Evolutionary conservation across 2,797 vertebrate species (phyloP).

Genomic region (Galaxias olidus): DNA sequence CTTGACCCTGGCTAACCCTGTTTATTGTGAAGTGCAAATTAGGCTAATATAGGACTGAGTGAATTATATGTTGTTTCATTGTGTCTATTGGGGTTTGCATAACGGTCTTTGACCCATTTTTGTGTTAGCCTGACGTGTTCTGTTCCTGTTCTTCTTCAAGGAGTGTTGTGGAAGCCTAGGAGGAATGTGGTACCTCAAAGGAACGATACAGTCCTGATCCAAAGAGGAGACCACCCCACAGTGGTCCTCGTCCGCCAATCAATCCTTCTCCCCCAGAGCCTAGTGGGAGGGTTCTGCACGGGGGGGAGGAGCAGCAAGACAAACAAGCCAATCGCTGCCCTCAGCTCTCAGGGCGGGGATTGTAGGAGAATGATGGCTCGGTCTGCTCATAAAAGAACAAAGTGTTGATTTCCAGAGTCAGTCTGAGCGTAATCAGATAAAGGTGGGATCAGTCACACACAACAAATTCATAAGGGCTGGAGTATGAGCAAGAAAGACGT

Average conservation of each 20-base stretch:
- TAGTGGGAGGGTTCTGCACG: conserved; percentile 47
- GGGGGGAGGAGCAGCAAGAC: conserved; percentile 36
- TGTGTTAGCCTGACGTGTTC: background rate
- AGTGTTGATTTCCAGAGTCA: conserved; percentile 39
- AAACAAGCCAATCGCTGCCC: conserved; percentile 56
- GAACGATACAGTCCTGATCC: conserved; percentile 92
- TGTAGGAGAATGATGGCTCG: conserved; percentile 35
- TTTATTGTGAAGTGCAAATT: too few species aligned
- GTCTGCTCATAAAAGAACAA: conserved; percentile 39
- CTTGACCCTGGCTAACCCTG: too few species aligned
- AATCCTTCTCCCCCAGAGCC: conserved; percentile 47
- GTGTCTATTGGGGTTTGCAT: too few species aligned
- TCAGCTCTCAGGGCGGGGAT: conserved; percentile 29
- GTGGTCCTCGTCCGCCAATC: conserved; percentile 38
- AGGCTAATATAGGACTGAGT: too few species aligned
- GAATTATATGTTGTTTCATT: too few species aligned
- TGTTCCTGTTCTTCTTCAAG: conserved; percentile 63
- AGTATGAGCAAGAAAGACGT: conserved; percentile 13
- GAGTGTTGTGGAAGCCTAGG: conserved; percentile 93
- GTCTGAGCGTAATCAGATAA: conserved; percentile 34
- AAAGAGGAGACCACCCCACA: conserved; percentile 48
- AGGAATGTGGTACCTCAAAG: conserved; percentile 98
- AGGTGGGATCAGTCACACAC: conserved; percentile 25
- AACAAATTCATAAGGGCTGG: conserved; percentile 38
- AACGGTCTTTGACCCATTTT: too few species aligned